Evolutionary conservation across 1,140 invertebrate species (phyloP).

Genomic region (Pristionchus pacificus): DNA sequence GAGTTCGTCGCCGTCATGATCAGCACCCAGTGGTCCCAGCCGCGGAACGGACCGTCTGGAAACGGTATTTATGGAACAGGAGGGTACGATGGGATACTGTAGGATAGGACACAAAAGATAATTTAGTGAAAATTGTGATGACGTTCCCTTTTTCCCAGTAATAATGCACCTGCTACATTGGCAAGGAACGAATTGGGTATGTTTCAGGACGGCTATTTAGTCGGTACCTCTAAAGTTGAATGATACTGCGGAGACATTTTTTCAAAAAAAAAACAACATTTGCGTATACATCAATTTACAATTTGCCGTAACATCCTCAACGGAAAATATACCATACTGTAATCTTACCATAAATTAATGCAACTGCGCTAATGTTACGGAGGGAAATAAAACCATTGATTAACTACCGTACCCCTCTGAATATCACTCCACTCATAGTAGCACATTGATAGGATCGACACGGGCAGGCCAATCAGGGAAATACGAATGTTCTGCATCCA

Average conservation of each 20-base stretch:
- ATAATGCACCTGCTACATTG: neutral
- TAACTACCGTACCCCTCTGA: slow-evolving; percentile 25
- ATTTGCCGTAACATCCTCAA: too few species aligned
- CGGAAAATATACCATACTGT: too few species aligned
- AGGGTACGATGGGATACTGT: too few species aligned
- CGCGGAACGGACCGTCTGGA: slow-evolving; percentile 60
- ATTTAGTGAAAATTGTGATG: slow-evolving; percentile 2
- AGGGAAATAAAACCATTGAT: too few species aligned
- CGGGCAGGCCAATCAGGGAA: slow-evolving; percentile 45
- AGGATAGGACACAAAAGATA: too few species aligned
- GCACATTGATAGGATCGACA: slow-evolving; percentile 44
- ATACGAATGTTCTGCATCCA: slow-evolving; percentile 56
- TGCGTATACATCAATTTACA: too few species aligned
- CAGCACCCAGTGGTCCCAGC: slow-evolving; percentile 77
- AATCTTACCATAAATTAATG: too few species aligned
- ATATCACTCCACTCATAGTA: slow-evolving; percentile 45
- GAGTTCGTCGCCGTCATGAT: slow-evolving; percentile 79
- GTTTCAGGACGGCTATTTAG: slow-evolving; percentile 1
- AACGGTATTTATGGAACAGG: too few species aligned
- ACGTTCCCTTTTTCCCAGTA: neutral
- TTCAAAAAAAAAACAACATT: too few species aligned
- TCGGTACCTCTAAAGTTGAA: slow-evolving; percentile 9
- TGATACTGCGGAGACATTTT: too few species aligned
- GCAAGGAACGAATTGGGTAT: slow-evolving; percentile 12
- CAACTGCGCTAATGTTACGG: too few species aligned